A percentile compares a stretch with the other conserved stretches of the same genome.
phyloP scores from a whole-genome alignment of 2,888 invertebrate species.

The Aphidius colemani region DNA sequence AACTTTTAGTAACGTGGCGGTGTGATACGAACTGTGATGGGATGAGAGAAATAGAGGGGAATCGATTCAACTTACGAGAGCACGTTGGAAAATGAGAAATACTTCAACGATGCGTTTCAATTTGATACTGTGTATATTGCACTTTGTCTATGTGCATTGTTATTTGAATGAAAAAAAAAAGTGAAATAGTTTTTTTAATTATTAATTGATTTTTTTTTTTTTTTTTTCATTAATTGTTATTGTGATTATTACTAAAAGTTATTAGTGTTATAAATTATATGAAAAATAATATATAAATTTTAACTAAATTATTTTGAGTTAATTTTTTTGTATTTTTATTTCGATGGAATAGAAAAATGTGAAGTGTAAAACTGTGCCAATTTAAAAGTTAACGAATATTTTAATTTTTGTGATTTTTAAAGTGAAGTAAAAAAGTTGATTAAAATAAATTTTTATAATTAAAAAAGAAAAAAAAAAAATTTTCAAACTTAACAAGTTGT shows the following conservation, averaged over 20 bases:
- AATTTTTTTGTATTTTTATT: no score
- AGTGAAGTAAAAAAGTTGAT: not conserved
- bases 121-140: no score
- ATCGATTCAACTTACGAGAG: conserved; percentile 13
- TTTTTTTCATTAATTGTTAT: not conserved
- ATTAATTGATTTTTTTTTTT: not conserved
- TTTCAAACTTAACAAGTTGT: conserved; percentile 41
- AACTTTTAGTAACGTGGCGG: not conserved
- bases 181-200: no score
- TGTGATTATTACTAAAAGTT: not conserved
- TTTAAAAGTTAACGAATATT: no score
- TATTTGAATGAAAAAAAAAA: no score
- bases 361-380: no score
- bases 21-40: not conserved
- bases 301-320: no score
- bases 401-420: not conserved
- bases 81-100: not conserved
- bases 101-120: conserved; percentile 9
- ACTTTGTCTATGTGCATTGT: no score
- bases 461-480: conserved; percentile 11
- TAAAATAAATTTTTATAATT: not conserved
- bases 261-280: no score
- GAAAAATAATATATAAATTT: no score
- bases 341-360: no score
- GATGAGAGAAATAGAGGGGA: not conserved